A percentile compares a stretch with the other conserved stretches of the same genome.
Conservation (phyloP, 2,888 invertebrate genomes). For the Glaucopsyche alexis region DNA sequence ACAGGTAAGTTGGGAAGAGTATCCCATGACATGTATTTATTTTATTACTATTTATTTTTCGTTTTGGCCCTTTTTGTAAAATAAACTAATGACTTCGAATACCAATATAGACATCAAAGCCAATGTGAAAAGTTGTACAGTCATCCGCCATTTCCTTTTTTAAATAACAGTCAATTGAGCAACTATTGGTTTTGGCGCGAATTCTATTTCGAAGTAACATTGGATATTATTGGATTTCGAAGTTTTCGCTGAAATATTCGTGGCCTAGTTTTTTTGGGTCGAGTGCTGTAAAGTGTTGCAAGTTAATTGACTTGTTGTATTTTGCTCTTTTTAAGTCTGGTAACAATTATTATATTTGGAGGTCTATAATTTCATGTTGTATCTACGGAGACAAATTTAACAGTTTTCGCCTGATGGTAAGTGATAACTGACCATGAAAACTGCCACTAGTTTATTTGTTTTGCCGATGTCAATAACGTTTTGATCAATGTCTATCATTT, state of each 20-base stretch:
- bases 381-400: background rate
- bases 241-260: constrained; percentile 16
- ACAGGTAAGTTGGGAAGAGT: too few species aligned
- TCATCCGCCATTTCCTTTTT: background rate
- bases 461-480: too few species aligned
- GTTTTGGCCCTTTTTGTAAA: background rate
- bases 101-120: background rate
- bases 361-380: background rate
- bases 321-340: constrained; percentile 10
- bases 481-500: too few species aligned
- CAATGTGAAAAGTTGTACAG: background rate
- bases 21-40: too few species aligned
- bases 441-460: too few species aligned
- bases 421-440: too few species aligned
- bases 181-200: background rate
- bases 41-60: background rate
- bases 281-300: constrained; percentile 6
- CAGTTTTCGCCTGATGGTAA: background rate
- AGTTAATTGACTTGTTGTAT: constrained; percentile 3
- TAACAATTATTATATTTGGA: background rate
- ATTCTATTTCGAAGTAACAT: constrained; percentile 13
- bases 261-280: constrained; percentile 18
- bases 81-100: background rate
- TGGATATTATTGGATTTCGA: constrained; percentile 9
- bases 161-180: constrained; percentile 1